phyloP scores from a whole-genome alignment of 2,797 vertebrate genomes.

The Percopsis omiscomaycus region DNA sequence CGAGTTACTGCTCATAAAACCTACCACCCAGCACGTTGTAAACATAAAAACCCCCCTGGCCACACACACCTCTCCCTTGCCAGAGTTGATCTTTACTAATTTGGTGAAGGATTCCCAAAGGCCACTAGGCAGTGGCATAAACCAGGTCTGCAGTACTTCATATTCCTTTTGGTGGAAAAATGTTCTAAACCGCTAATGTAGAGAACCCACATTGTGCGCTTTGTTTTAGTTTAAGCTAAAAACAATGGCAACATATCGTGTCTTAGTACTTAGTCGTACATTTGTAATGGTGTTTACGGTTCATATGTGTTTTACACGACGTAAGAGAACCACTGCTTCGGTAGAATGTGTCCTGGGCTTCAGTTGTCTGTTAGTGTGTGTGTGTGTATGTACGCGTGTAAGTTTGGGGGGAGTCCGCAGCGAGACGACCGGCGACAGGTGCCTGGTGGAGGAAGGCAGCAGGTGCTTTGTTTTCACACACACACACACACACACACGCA shows the following conservation, averaged over 20 bases:
- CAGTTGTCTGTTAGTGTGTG: slow-evolving; percentile 73
- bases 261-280: too few relatives aligned
- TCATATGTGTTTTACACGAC: too few relatives aligned
- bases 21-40: slow-evolving; percentile 63
- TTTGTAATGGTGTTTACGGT: too few relatives aligned
- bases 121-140: background rate
- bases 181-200: background rate
- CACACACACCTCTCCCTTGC: slow-evolving; percentile 4
- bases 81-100: background rate
- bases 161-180: background rate
- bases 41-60: slow-evolving; percentile 59
- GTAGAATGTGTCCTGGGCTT: slow-evolving; percentile 47
- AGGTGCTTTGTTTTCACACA: slow-evolving; percentile 60
- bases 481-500: slow-evolving; percentile 14
- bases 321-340: slow-evolving; percentile 21
- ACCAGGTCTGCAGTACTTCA: background rate
- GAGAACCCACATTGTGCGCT: background rate
- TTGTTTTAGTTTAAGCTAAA: too few relatives aligned
- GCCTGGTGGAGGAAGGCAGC: slow-evolving; percentile 72
- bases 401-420: slow-evolving; percentile 58
- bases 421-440: slow-evolving; percentile 74
- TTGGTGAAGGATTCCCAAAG: slow-evolving; percentile 2
- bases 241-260: too few relatives aligned
- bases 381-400: slow-evolving; percentile 64
- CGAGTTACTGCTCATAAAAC: slow-evolving; percentile 70